Evolutionary conservation across 2,888 invertebrate species (phyloP).

Genomic region (Spatulosminthurus flaviceps): DNA sequence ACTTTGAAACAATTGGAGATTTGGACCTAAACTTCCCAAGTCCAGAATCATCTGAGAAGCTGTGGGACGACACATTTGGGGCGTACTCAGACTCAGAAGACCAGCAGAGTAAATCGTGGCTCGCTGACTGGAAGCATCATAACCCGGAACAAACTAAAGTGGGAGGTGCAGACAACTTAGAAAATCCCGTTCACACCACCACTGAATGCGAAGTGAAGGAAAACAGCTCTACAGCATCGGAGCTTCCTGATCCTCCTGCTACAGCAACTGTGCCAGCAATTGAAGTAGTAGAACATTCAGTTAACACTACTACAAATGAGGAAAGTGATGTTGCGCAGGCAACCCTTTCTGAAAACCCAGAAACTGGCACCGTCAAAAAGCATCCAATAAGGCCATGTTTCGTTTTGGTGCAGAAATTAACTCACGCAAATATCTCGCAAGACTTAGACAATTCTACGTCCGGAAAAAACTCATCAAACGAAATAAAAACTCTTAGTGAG

Average conservation of each 20-base stretch:
- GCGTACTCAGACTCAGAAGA: not conserved
- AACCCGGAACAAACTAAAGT: not conserved
- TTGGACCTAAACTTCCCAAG: slow-evolving; percentile 16
- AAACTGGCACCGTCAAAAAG: not conserved
- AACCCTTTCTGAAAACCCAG: not conserved
- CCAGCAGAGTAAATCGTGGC: not conserved
- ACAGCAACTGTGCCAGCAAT: no score
- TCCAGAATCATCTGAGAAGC: not conserved
- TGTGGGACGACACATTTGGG: not conserved
- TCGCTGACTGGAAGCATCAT: not conserved
- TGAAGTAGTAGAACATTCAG: no score
- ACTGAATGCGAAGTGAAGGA: no score
- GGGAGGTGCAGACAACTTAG: no score
- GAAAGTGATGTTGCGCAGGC: no score
- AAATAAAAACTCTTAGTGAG: no score
- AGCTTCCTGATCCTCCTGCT: no score
- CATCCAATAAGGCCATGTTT: not conserved
- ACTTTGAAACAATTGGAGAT: not conserved
- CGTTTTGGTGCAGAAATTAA: not conserved
- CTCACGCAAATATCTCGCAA: not conserved
- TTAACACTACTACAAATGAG: not conserved
- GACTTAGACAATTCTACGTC: no score
- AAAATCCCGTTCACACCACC: no score
- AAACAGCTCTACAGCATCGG: no score
- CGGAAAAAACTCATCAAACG: no score